phyloP scores from a whole-genome alignment of 2,888 invertebrate species.

The Suillia variegata region DNA sequence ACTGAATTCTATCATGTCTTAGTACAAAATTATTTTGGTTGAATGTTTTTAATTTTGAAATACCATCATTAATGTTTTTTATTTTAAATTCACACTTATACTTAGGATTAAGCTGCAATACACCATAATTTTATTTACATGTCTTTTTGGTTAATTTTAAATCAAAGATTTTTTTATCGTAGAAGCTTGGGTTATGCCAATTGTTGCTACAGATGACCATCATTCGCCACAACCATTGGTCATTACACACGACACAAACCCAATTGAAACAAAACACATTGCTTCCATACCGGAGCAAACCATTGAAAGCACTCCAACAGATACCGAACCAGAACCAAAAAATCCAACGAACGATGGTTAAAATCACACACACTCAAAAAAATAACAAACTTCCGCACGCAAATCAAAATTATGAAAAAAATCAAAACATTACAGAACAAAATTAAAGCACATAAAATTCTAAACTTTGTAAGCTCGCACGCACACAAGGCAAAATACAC shows the following conservation, averaged over 20 bases:
- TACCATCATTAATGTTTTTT: too few relatives aligned
- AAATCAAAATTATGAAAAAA: neutral
- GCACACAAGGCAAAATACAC: too few relatives aligned
- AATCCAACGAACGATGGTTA: constrained; percentile 40
- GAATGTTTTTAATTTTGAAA: too few relatives aligned
- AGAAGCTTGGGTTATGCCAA: constrained; percentile 26
- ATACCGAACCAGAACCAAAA: constrained; percentile 28
- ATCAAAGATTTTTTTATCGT: too few relatives aligned
- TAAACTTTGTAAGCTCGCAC: too few relatives aligned
- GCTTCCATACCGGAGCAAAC: constrained; percentile 22
- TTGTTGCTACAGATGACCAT: constrained; percentile 9
- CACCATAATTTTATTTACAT: too few relatives aligned
- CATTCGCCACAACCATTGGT: neutral
- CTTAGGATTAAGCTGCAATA: too few relatives aligned
- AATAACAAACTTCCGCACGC: neutral
- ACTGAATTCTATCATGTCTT: too few relatives aligned
- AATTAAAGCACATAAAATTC: too few relatives aligned
- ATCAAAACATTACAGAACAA: neutral
- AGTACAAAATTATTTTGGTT: too few relatives aligned
- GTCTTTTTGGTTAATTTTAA: too few relatives aligned
- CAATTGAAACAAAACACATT: constrained; percentile 7
- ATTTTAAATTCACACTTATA: too few relatives aligned
- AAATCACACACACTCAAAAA: constrained; percentile 17
- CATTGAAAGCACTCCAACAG: constrained; percentile 30
- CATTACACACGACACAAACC: neutral